Percentiles rank a stretch among this genome's conserved stretches.
phyloP scores from a whole-genome alignment of 2,797 vertebrate genomes.

The Distichodus sexfasciatus region DNA sequence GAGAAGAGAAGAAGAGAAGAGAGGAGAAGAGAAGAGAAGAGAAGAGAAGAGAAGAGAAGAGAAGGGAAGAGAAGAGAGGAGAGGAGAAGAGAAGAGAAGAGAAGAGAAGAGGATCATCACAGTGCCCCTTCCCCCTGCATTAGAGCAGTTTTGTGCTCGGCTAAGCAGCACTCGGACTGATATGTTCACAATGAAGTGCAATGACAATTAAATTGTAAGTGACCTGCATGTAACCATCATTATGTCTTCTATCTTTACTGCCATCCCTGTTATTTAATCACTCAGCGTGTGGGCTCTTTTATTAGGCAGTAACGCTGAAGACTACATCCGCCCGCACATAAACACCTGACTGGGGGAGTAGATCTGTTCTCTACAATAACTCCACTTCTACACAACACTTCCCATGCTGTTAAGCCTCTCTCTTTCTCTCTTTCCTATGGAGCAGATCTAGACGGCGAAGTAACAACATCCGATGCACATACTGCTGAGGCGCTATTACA shows the following conservation, averaged over 20 bases:
- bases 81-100: conserved; percentile 1
- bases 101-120: conserved; percentile 36
- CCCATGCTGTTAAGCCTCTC: too few relatives aligned
- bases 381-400: conserved; percentile 52
- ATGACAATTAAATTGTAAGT: conserved; percentile 98
- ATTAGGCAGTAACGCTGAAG: conserved; percentile 88
- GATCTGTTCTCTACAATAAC: conserved; percentile 78
- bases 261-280: conserved; percentile 92
- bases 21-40: background rate
- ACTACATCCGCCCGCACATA: conserved; percentile 87
- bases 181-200: conserved; percentile 89
- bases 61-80: conserved; percentile 53
- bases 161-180: conserved; percentile 90
- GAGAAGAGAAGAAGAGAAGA: background rate
- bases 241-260: conserved; percentile 86
- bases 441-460: conserved; percentile 77
- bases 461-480: conserved; percentile 3
- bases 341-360: conserved; percentile 81
- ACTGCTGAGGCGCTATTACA: background rate
- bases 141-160: conserved; percentile 88
- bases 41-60: background rate
- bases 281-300: conserved; percentile 83
- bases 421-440: background rate
- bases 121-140: conserved; percentile 63
- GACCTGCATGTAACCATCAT: conserved; percentile 94